Base-by-base conservation (phyloP, 2,888 invertebrate genomes). In the Nephrocerus scutellatus region DNA sequence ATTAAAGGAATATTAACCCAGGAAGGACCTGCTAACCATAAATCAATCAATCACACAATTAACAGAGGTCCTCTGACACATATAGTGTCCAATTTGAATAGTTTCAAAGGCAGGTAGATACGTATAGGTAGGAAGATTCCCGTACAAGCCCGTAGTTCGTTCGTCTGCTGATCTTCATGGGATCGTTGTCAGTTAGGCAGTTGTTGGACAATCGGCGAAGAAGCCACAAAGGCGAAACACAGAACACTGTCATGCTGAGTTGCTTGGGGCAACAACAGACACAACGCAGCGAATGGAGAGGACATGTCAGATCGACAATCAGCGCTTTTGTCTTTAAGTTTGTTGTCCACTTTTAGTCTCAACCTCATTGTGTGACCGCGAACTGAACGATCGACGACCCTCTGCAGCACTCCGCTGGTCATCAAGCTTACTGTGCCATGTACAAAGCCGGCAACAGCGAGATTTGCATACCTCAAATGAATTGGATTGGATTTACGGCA, bases 21-120 rank as follows among this genome's bases (percentile, higher is more conserved):
- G 37, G 41, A 49, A 50, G 46, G 44, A 48, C 48, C 52, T 50
- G 52, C 51, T 48, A 50, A 42, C 56, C 53, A 57, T 59, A 59
- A 59, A 59, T 59, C 57, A 57, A 57, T 59, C 59, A 57, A 56
- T 57, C 56, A 55, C 55, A 56, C 57, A 59, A 59, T 59, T 59
- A 57, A 57, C 55, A 55, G 55, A 54, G 51, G 51, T 52, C 49
- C 55, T 52, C 52, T 53, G 55, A 55, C 54, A 56, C 56, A 55
- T 56, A 55, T 55, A 56, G 56, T 55, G 56, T 56, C 56, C 55
- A 53, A 55, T 55, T 55, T 51, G 49, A 51, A 52, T 51, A 51
- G 38, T 32, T 13, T 22, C 29, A 29, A 29, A 14, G 29, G 29
- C 15, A 29, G 7, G n/a, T n/a, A n/a, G n/a, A n/a, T n/a, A n/a